A percentile compares a stretch with the other conserved stretches of the same genome.
Evolutionary conservation across 37 sponge, comb jelly and placozoan species (phyloP).

Genomic region (Haliclona indistincta): DNA sequence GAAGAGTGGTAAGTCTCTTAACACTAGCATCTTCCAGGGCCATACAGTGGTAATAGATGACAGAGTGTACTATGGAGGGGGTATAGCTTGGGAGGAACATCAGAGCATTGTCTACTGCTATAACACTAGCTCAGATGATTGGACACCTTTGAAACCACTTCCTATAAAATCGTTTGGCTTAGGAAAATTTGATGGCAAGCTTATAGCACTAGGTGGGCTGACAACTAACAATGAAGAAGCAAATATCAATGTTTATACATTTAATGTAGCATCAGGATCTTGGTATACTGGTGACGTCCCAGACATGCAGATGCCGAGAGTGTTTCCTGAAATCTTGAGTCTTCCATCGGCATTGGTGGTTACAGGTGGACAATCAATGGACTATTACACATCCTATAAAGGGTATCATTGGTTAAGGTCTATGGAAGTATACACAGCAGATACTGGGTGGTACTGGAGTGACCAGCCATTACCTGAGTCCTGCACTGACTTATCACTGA

Average conservation of each 20-base stretch:
- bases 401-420: background rate
- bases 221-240: conserved; percentile 10
- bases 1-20: conserved; percentile 15
- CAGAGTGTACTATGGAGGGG: conserved; percentile 15
- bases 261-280: background rate
- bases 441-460: conserved; percentile 36
- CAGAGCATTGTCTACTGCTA: conserved; percentile 32
- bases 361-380: conserved; percentile 22
- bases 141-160: conserved; percentile 6
- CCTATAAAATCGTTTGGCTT: conserved; percentile 30
- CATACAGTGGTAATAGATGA: conserved; percentile 20
- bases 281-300: background rate
- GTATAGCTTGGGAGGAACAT: conserved; percentile 10
- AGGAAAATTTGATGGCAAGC: conserved; percentile 20
- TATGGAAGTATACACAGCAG: conserved; percentile 8
- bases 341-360: conserved; percentile 31
- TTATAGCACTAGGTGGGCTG: conserved; percentile 23
- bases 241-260: conserved; percentile 16
- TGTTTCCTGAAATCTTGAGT: conserved; percentile 21
- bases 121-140: background rate
- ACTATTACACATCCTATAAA: background rate
- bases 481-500: conserved; percentile 8
- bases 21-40: conserved; percentile 15
- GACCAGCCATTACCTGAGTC: conserved; percentile 9
- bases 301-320: conserved; percentile 16